phyloP scores from a whole-genome alignment of 2,797 vertebrate genomes.

The Rhodeus uyekii region DNA sequence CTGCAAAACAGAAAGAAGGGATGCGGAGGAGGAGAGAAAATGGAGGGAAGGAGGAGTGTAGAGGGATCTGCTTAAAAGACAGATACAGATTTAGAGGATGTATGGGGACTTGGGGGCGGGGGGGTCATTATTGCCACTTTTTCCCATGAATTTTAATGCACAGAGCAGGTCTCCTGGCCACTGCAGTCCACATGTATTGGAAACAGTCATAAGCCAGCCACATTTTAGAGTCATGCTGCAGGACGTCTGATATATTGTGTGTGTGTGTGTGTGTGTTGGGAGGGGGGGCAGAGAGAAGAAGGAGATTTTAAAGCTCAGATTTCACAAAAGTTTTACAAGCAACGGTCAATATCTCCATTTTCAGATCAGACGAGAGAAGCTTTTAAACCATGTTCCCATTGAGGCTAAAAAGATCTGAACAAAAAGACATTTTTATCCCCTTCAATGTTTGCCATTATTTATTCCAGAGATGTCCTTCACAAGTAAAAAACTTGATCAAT shows the following conservation, averaged over 20 bases:
- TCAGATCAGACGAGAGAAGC: background rate
- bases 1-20: slow-evolving; percentile 54
- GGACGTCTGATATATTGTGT: slow-evolving; percentile 63
- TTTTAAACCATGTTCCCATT: background rate
- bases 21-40: slow-evolving; percentile 43
- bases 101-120: slow-evolving; percentile 52
- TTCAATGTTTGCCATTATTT: slow-evolving; percentile 42
- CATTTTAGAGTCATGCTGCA: slow-evolving; percentile 70
- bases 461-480: slow-evolving; percentile 2
- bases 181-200: slow-evolving; percentile 74
- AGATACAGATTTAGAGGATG: slow-evolving; percentile 64
- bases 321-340: slow-evolving; percentile 13
- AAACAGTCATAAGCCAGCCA: slow-evolving; percentile 70
- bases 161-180: slow-evolving; percentile 69
- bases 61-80: slow-evolving; percentile 76
- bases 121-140: slow-evolving; percentile 77
- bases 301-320: background rate
- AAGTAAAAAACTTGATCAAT: slow-evolving; percentile 34
- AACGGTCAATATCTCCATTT: slow-evolving; percentile 1
- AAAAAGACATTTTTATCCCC: slow-evolving; percentile 1
- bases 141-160: slow-evolving; percentile 81
- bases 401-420: background rate
- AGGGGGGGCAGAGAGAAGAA: slow-evolving; percentile 34
- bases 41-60: slow-evolving; percentile 70
- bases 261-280: slow-evolving; percentile 33